Evolutionary conservation across 92 coral and sea anemone species (phyloP).

Genomic region (Pocillopora meandrina): DNA sequence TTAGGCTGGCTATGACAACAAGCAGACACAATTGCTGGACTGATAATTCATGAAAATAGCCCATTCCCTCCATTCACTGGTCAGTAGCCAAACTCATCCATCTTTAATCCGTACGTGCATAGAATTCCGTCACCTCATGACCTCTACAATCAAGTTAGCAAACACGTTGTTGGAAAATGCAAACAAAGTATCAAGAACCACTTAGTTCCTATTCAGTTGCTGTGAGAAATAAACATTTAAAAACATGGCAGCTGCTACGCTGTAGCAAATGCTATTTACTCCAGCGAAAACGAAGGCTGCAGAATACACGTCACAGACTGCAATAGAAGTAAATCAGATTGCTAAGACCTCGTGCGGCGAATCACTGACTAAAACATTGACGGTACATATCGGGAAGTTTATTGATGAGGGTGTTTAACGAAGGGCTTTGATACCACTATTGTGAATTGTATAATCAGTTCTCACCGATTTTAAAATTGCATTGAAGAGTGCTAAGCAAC

Average conservation of each 20-base stretch:
- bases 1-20: no score
- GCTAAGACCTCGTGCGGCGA: no score
- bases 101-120: not conserved
- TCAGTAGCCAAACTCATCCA: not conserved
- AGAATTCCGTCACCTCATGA: not conserved
- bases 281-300: not conserved
- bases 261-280: not conserved
- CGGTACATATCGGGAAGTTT: no score
- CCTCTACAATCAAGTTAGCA: not conserved
- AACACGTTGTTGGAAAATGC: not conserved
- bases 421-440: no score
- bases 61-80: not conserved
- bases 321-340: not conserved
- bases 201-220: not conserved
- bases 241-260: not conserved
- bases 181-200: not conserved
- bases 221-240: not conserved
- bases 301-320: not conserved
- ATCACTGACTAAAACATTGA: no score
- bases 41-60: no score
- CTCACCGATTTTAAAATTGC: no score
- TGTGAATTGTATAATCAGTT: no score
- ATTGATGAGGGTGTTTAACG: no score
- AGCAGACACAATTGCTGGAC: no score
- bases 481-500: no score